phyloP scores from a whole-genome alignment of 2,888 invertebrate species.

The Tachina grossa region DNA sequence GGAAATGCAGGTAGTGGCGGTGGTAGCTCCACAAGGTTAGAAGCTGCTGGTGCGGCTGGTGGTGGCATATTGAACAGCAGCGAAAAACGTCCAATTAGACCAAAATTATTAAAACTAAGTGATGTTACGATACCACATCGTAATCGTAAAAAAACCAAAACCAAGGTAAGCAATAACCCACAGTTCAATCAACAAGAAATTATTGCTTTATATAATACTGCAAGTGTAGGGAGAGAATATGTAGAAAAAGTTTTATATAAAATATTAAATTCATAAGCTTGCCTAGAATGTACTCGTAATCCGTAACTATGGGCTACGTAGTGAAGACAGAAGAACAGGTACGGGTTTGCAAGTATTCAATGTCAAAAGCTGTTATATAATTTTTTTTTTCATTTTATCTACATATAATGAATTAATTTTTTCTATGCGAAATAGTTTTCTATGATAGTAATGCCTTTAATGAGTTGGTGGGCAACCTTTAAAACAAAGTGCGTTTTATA shows the following conservation, averaged over 20 bases:
- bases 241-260: not conserved
- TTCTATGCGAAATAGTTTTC: not conserved
- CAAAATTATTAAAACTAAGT: conserved; percentile 81
- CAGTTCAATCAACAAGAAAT: conserved; percentile 1
- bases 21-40: not conserved
- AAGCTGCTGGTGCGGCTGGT: not conserved
- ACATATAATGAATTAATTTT: not conserved
- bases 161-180: conserved; percentile 78
- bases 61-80: conserved; percentile 34
- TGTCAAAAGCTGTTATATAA: not conserved
- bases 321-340: not conserved
- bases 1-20: conserved; percentile 7
- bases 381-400: not conserved
- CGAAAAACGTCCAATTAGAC: conserved; percentile 80
- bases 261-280: conserved; percentile 18
- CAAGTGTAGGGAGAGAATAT: not conserved
- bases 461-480: too few relatives aligned
- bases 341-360: not conserved
- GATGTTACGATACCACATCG: conserved; percentile 82
- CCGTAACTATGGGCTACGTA: not conserved
- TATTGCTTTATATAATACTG: not conserved
- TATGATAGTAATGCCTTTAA: too few relatives aligned
- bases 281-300: not conserved
- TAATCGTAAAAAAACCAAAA: conserved; percentile 82
- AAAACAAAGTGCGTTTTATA: too few relatives aligned